Percentiles rank a stretch among this genome's conserved stretches.
Evolutionary conservation across 1,140 invertebrate species (phyloP).

Genomic region (Scaptomyza pallida): DNA sequence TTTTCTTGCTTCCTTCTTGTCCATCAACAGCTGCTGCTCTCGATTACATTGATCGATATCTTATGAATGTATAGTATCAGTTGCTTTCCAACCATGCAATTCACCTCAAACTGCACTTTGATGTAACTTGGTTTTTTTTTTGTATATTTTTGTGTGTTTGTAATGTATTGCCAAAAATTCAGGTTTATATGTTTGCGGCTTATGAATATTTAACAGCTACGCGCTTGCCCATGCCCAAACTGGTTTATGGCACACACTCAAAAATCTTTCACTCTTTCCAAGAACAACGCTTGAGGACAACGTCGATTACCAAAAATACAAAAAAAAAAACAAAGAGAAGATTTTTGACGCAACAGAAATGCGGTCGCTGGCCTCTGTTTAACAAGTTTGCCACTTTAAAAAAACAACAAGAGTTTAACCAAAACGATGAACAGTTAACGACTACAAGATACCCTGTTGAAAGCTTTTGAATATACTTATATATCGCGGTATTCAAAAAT

Average conservation of each 20-base stretch:
- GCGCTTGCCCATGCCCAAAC: constrained; percentile 44
- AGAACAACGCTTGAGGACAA: constrained; percentile 61
- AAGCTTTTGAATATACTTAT: too few species aligned
- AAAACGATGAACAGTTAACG: neutral
- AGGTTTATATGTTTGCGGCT: constrained; percentile 55
- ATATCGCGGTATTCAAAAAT: too few species aligned
- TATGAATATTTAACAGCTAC: constrained; percentile 68
- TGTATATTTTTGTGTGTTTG: neutral
- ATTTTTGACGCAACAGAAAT: constrained; percentile 61
- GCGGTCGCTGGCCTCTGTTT: constrained; percentile 76
- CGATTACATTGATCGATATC: constrained; percentile 45
- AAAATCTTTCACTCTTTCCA: constrained; percentile 78
- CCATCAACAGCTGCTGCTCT: constrained; percentile 24
- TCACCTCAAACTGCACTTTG: constrained; percentile 47
- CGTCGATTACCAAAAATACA: constrained; percentile 49
- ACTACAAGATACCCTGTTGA: constrained; percentile 39
- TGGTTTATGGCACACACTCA: constrained; percentile 57
- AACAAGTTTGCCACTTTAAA: constrained; percentile 75
- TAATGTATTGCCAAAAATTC: constrained; percentile 46
- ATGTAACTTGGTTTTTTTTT: constrained; percentile 47
- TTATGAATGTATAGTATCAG: constrained; percentile 17
- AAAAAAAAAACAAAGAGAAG: constrained; percentile 25
- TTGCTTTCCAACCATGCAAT: constrained; percentile 43
- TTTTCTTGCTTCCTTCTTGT: neutral
- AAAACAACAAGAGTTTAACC: constrained; percentile 23